Conservation (phyloP, 2,113 vertebrate species). For the Falcunculus frontatus region DNA sequence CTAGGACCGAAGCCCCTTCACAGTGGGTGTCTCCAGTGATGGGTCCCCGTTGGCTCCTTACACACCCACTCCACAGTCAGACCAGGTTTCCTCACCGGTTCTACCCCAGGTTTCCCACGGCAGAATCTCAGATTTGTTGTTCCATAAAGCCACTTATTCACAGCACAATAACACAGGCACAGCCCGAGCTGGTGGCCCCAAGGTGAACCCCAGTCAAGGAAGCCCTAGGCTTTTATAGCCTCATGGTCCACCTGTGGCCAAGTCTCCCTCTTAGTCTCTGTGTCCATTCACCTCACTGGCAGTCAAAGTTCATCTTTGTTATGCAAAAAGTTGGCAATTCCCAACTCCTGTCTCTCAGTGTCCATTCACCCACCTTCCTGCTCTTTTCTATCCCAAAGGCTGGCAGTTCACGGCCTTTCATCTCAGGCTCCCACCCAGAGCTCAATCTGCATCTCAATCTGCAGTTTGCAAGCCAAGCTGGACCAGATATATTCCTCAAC, state of each 20-base stretch:
- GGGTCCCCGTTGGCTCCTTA: neutral
- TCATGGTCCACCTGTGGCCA: rapidly evolving
- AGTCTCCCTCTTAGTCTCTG: neutral
- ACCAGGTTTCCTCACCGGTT: rapidly evolving
- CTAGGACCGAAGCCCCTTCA: neutral
- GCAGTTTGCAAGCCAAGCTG: neutral
- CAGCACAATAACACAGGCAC: neutral
- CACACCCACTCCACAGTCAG: neutral
- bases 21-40: rapidly evolving
- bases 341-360: rapidly evolving
- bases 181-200: rapidly evolving
- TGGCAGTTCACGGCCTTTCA: neutral
- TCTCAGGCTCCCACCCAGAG: neutral
- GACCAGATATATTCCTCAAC: neutral
- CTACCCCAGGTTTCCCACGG: rapidly evolving
- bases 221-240: neutral
- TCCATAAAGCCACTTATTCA: neutral
- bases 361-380: neutral
- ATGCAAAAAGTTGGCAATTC: neutral
- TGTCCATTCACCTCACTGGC: neutral
- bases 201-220: neutral
- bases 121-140: rapidly evolving
- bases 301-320: neutral
- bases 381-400: neutral
- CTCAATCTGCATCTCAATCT: neutral